These are phyloP conservation scores for Neogobius melanostomus DNA, from an alignment of 2,113 vertebrate genomes.

Conservation along the genomic window DNA sequence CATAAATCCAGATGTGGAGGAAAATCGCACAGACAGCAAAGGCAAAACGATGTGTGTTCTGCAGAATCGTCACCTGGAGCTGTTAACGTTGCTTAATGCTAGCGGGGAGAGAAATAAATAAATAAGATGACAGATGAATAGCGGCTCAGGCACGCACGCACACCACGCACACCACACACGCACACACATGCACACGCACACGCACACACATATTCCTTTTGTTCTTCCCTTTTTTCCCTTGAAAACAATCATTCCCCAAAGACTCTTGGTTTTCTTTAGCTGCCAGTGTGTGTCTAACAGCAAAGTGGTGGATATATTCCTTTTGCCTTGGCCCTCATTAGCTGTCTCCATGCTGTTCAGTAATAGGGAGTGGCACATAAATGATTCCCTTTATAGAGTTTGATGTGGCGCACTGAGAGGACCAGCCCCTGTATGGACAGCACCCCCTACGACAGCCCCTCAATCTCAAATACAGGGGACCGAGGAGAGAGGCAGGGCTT, in stretches of 20 bases:
- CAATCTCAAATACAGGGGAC: conserved; percentile 47
- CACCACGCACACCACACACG: too few species aligned
- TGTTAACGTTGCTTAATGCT: conserved; percentile 71
- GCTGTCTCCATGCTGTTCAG: conserved; percentile 84
- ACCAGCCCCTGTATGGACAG: conserved; percentile 79
- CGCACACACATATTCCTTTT: conserved; percentile 64
- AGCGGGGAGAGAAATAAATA: conserved; percentile 62
- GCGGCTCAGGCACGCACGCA: conserved; percentile 39
- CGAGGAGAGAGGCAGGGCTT: conserved; percentile 29
- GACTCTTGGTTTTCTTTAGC: conserved; percentile 72
- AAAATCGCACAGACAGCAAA: conserved; percentile 55
- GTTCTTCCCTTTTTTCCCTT: conserved; percentile 63
- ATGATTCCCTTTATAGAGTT: conserved; percentile 90
- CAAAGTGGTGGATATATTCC: conserved; percentile 79
- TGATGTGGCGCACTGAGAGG: conserved; percentile 86
- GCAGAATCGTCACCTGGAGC: conserved; percentile 83
- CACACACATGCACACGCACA: too few species aligned
- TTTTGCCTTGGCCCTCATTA: conserved; percentile 85
- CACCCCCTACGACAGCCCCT: conserved; percentile 34
- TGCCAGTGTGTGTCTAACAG: conserved; percentile 76
- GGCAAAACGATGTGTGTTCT: conserved; percentile 78
- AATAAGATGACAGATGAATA: conserved; percentile 63
- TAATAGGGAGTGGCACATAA: conserved; percentile 86
- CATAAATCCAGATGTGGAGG: conserved; percentile 29
- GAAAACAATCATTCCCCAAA: conserved; percentile 78